These are phyloP conservation scores for Ibidorhyncha struthersii DNA, from an alignment of 2,113 vertebrate genomes.

Conservation along the genomic window DNA sequence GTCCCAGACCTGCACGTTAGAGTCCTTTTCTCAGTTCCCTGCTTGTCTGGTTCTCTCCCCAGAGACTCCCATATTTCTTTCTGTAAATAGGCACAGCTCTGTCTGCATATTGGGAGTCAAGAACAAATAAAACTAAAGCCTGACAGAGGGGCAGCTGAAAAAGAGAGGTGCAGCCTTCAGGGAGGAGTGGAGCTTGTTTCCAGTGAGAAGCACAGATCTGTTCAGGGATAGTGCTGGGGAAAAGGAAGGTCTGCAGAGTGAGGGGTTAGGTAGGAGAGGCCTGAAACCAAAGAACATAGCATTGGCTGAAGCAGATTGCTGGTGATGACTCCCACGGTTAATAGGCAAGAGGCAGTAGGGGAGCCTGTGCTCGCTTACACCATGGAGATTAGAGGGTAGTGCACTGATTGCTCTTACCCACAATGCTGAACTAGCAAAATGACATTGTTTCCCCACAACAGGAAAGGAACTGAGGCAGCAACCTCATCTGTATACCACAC, in stretches of 20 bases:
- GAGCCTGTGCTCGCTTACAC: background rate
- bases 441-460: background rate
- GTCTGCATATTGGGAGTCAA: background rate
- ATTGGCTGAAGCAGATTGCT: background rate
- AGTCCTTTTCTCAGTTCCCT: background rate
- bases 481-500: background rate
- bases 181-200: background rate
- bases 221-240: background rate
- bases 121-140: background rate
- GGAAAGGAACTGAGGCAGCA: background rate
- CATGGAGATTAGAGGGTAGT: background rate
- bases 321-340: too few relatives aligned
- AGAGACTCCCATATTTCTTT: background rate
- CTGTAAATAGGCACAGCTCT: background rate
- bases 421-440: constrained; percentile 2
- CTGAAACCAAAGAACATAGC: background rate
- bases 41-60: background rate
- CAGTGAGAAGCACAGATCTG: background rate
- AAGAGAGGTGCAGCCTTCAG: background rate
- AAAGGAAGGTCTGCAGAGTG: background rate
- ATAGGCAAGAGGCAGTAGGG: background rate
- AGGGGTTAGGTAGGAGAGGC: background rate
- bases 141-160: background rate
- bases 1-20: background rate
- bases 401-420: background rate